Evolutionary conservation across 2,888 invertebrate genomes (phyloP).

Genomic region (Helleia helle): DNA sequence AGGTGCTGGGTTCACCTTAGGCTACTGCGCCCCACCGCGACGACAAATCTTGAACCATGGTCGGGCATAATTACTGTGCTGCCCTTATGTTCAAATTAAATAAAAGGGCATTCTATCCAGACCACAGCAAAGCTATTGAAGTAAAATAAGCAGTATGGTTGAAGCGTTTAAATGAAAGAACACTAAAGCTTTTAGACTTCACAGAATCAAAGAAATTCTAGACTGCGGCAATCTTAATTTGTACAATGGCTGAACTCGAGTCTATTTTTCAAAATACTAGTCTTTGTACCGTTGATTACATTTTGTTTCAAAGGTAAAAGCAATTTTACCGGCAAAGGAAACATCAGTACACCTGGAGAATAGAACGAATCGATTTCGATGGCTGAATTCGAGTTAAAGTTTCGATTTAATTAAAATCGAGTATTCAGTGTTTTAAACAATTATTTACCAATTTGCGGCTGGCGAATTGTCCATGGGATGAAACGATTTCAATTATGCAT

Average conservation of each 20-base stretch:
- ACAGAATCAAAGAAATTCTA: neutral
- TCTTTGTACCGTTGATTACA: conserved; percentile 5
- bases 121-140: no score
- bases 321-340: conserved; percentile 1
- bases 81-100: no score
- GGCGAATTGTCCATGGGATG: neutral
- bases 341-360: conserved; percentile 1
- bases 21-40: no score
- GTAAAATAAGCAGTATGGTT: no score
- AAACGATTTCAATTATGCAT: conserved; percentile 2
- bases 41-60: no score
- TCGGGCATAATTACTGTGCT: no score
- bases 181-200: no score
- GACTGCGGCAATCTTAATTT: neutral
- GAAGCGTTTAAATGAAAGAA: no score
- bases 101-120: no score
- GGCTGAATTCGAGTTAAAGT: neutral
- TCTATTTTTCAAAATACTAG: conserved; percentile 1
- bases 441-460: conserved; percentile 6
- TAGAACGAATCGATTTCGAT: conserved; percentile 1
- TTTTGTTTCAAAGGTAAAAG: conserved; percentile 2
- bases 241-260: neutral
- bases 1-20: no score
- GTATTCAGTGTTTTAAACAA: neutral
- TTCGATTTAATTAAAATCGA: conserved; percentile 7